phyloP scores from a whole-genome alignment of 2,113 vertebrate genomes.

The Centropus unirufus region DNA sequence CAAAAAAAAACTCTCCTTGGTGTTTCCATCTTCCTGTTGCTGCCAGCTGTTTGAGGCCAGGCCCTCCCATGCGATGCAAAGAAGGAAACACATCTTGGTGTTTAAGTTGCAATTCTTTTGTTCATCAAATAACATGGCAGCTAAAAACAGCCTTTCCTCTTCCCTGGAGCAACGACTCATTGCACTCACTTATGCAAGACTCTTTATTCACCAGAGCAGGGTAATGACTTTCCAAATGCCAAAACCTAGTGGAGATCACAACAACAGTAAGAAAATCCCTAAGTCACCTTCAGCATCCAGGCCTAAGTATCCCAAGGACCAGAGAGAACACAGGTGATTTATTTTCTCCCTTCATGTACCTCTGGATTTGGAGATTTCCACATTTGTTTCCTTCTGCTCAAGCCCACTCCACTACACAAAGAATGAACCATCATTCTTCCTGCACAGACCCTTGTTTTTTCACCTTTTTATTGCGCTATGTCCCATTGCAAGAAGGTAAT shows the following conservation, averaged over 20 bases:
- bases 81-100: conserved; percentile 21
- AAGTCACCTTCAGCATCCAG: not conserved
- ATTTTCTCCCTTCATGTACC: not conserved
- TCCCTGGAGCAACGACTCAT: conserved; percentile 21
- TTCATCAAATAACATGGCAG: conserved; percentile 36
- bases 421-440: not conserved
- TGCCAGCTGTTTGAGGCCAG: not conserved
- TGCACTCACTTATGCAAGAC: not conserved
- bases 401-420: not conserved
- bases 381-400: not conserved
- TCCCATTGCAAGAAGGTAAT: not conserved
- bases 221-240: not conserved
- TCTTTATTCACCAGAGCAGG: not conserved
- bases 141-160: conserved; percentile 47
- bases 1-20: not conserved
- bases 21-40: conserved; percentile 41
- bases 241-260: not conserved
- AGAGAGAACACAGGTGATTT: not conserved
- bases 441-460: not conserved
- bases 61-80: not conserved
- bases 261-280: not conserved
- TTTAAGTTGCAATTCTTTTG: conserved; percentile 14
- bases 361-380: not conserved
- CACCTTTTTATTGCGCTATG: not conserved
- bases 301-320: not conserved